A percentile compares a stretch with the other conserved stretches of the same genome.
phyloP scores from a whole-genome alignment of 2,797 vertebrate species.

The Melanotaenia boesemani region DNA sequence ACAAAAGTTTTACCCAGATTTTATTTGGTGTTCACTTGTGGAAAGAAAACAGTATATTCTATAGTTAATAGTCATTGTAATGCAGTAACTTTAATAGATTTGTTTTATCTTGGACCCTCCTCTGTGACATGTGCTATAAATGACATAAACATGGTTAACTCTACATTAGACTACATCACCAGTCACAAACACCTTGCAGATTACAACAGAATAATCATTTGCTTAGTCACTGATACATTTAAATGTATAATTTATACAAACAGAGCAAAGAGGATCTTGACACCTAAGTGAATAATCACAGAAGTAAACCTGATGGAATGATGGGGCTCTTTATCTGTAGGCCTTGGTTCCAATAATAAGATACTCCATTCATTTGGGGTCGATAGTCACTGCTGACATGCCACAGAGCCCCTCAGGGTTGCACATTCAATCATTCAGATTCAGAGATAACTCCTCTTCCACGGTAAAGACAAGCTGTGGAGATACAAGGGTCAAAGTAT shows the following conservation, averaged over 20 bases:
- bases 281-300: conserved; percentile 22
- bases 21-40: conserved; percentile 41
- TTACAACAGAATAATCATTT: conserved; percentile 6
- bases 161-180: neutral
- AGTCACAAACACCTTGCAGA: neutral
- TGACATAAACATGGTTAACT: neutral
- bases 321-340: conserved; percentile 47
- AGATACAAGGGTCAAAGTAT: conserved; percentile 54
- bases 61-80: too few species aligned
- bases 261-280: conserved; percentile 10
- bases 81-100: neutral
- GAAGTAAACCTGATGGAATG: conserved; percentile 32
- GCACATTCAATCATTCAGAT: conserved; percentile 44
- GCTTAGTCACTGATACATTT: neutral
- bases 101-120: neutral
- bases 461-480: conserved; percentile 41
- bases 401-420: conserved; percentile 56
- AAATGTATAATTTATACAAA: conserved; percentile 3
- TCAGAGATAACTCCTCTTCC: conserved; percentile 47
- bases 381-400: conserved; percentile 61
- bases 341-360: conserved; percentile 40
- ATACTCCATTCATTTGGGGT: conserved; percentile 43
- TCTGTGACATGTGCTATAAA: neutral
- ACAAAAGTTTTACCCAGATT: conserved; percentile 14
- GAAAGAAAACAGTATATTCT: neutral